A percentile compares a stretch with the other conserved stretches of the same genome.
phyloP scores from a whole-genome alignment of 2,113 vertebrate species.

The Pandion haliaetus region DNA sequence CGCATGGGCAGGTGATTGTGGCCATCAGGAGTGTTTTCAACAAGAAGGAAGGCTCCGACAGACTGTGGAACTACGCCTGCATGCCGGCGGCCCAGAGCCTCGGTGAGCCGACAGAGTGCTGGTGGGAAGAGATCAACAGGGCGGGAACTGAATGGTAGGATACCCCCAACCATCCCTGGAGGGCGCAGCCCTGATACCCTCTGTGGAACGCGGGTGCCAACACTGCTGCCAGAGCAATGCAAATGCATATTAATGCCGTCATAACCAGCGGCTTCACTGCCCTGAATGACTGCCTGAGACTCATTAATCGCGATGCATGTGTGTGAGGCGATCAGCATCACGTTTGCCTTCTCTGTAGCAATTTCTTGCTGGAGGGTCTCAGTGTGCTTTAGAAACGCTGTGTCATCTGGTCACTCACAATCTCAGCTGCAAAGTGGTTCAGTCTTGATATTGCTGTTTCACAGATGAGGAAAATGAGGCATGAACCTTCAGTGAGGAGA shows the following conservation, averaged over 20 bases:
- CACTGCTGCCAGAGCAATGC: neutral
- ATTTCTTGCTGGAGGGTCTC: neutral
- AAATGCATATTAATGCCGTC: neutral
- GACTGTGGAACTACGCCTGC: conserved; percentile 93
- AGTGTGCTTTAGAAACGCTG: neutral
- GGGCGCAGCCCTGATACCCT: neutral
- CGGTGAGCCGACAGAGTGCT: conserved; percentile 92
- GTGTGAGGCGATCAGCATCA: neutral
- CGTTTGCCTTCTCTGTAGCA: neutral
- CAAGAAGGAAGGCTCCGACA: conserved; percentile 88
- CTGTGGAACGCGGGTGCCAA: neutral
- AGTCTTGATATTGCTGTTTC: neutral
- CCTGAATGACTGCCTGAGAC: neutral
- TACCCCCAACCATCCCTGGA: neutral
- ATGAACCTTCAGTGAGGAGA: neutral
- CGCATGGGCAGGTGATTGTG: conserved; percentile 88
- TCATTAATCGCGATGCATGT: neutral
- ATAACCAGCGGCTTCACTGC: neutral
- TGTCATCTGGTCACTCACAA: neutral
- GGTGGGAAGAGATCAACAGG: conserved; percentile 97
- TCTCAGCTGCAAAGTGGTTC: neutral
- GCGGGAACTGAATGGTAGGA: conserved; percentile 93
- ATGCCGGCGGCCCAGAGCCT: conserved; percentile 84
- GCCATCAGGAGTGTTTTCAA: conserved; percentile 90
- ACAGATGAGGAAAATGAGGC: neutral